Evolutionary conservation across 1,140 invertebrate genomes (phyloP).

Genomic region (Drosophila persimilis): DNA sequence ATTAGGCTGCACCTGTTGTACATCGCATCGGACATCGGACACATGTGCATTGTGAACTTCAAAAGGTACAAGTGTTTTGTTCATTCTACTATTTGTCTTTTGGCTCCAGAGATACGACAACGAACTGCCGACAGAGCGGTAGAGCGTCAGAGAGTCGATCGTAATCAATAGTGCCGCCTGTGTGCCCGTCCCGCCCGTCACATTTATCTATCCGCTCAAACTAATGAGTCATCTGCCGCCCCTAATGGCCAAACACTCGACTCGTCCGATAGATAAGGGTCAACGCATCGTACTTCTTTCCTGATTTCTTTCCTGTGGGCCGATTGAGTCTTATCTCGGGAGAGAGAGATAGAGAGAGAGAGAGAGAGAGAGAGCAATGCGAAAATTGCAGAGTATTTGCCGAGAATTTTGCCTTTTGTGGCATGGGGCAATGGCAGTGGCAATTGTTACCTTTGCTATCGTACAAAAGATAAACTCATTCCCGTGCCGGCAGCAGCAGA

Average conservation of each 20-base stretch:
- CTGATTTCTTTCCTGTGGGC: background rate
- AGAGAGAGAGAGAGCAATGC: constrained; percentile 9
- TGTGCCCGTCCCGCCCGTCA: too few species aligned
- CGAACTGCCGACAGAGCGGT: too few species aligned
- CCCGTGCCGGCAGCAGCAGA: background rate
- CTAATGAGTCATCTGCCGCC: too few species aligned
- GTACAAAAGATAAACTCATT: constrained; percentile 19
- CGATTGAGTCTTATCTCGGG: constrained; percentile 19
- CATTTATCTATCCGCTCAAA: background rate
- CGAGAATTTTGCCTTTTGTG: constrained; percentile 6
- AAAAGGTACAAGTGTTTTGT: constrained; percentile 60
- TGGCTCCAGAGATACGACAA: constrained; percentile 29
- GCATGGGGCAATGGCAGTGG: background rate
- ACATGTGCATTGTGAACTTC: constrained; percentile 67
- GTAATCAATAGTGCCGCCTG: constrained; percentile 42
- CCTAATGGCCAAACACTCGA: too few species aligned
- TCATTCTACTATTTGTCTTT: constrained; percentile 20
- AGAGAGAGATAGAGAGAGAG: too few species aligned
- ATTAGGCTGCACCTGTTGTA: constrained; percentile 64
- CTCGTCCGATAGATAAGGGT: too few species aligned
- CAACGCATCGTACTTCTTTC: too few species aligned
- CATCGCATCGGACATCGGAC: constrained; percentile 20
- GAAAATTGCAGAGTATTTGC: constrained; percentile 22
- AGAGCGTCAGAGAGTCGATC: constrained; percentile 2
- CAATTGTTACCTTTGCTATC: constrained; percentile 1